Percentiles rank a stretch among this genome's conserved stretches.
Conservation (phyloP, 2,888 invertebrate species). For the Rhagium mordax region DNA sequence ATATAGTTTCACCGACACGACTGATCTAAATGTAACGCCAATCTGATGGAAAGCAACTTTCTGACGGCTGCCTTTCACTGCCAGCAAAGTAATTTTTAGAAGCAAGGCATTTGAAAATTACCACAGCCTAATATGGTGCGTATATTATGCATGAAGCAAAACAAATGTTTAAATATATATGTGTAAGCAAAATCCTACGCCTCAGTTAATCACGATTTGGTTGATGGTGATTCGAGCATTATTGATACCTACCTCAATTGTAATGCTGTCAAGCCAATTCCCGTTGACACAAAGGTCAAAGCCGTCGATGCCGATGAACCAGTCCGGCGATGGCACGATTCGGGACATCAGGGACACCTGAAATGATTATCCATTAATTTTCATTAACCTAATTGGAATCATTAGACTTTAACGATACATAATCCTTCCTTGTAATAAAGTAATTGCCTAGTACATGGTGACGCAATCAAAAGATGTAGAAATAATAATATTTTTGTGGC, state of each 20-base stretch:
- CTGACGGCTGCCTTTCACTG: too few species aligned
- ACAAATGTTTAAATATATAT: too few species aligned
- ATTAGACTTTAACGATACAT: neutral
- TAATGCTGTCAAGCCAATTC: conserved; percentile 92
- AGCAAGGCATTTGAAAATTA: too few species aligned
- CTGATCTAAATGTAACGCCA: too few species aligned
- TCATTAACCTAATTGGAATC: neutral
- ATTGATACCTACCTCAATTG: conserved; percentile 81
- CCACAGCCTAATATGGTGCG: too few species aligned
- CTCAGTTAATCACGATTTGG: neutral
- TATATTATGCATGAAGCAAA: too few species aligned
- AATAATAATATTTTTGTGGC: too few species aligned
- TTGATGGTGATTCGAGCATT: neutral
- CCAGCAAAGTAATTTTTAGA: too few species aligned
- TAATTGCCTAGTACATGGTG: conserved; percentile 1
- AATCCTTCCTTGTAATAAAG: neutral
- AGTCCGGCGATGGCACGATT: conserved; percentile 95
- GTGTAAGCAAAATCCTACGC: neutral
- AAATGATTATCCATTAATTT: conserved; percentile 39
- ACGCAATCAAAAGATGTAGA: neutral
- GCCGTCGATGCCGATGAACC: conserved; percentile 94
- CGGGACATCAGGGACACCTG: conserved; percentile 92
- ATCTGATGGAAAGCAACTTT: too few species aligned
- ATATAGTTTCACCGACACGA: too few species aligned
- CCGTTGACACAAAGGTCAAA: conserved; percentile 93